Evolutionary conservation across 2,888 invertebrate genomes (phyloP).

Genomic region (Vannuccia rotundouncinata): DNA sequence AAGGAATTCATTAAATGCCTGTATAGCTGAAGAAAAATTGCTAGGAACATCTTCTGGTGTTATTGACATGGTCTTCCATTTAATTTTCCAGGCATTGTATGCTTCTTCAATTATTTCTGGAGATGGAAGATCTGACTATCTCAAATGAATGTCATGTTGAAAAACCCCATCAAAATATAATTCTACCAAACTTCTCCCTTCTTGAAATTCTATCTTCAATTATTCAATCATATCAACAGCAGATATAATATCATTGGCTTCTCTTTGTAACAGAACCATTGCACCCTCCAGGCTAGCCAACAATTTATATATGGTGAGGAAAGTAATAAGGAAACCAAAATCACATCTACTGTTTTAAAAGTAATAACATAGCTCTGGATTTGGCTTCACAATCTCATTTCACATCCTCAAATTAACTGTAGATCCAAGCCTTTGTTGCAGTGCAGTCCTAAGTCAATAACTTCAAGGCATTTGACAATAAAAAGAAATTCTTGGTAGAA

Average conservation of each 20-base stretch:
- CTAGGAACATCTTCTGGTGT: not conserved
- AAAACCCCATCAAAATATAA: constrained; percentile 11
- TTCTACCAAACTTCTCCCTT: constrained; percentile 10
- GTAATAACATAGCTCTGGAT: not conserved
- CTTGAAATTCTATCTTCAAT: not conserved
- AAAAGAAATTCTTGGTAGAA: constrained; percentile 36
- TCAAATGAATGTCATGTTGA: constrained; percentile 1
- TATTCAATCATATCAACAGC: constrained; percentile 4
- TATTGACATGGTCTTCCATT: not conserved
- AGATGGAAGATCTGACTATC: constrained; percentile 31
- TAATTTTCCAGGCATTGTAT: constrained; percentile 13
- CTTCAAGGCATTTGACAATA: constrained; percentile 34
- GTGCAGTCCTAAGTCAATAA: constrained; percentile 25
- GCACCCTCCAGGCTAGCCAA: constrained; percentile 3
- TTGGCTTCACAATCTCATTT: not conserved
- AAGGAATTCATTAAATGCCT: constrained; percentile 5
- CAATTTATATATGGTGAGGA: constrained; percentile 9
- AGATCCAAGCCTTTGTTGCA: not conserved
- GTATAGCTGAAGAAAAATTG: constrained; percentile 27
- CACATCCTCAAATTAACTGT: not conserved
- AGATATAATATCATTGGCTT: constrained; percentile 18
- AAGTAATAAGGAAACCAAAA: constrained; percentile 26
- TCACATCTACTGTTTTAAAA: not conserved
- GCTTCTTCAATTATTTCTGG: constrained; percentile 28
- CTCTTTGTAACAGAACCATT: constrained; percentile 24